Percentiles rank a stretch among this genome's conserved stretches.
Conservation (phyloP, 2,113 vertebrate species). For the Lepisosteus osseus region DNA sequence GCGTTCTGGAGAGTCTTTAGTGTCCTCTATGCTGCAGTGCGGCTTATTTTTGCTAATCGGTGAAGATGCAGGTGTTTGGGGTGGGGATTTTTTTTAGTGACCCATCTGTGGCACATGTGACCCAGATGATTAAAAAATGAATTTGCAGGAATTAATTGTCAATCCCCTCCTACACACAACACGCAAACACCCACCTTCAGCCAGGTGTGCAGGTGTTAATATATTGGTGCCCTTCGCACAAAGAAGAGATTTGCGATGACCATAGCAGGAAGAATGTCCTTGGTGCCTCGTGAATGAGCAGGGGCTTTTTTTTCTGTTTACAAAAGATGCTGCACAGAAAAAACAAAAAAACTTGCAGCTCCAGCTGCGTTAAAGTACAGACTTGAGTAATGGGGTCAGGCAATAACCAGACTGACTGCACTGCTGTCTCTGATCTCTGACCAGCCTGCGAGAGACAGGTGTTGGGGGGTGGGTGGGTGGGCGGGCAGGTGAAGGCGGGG, state of each 20-base stretch:
- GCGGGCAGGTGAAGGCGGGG: not conserved
- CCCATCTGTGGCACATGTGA: no score
- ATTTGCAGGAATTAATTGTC: no score
- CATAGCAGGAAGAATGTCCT: no score
- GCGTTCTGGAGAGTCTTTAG: not conserved
- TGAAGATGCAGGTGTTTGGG: no score
- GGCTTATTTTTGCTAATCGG: constrained; percentile 32
- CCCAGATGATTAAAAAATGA: no score
- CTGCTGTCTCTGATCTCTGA: constrained; percentile 37
- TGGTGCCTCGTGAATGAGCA: constrained; percentile 19
- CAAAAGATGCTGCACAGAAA: constrained; percentile 53
- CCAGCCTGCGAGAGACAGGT: constrained; percentile 14
- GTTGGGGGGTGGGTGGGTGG: not conserved
- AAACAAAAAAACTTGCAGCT: constrained; percentile 54
- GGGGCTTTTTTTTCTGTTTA: constrained; percentile 29
- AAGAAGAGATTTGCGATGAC: no score
- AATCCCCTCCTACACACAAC: no score
- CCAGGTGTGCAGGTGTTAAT: no score
- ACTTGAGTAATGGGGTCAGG: constrained; percentile 48
- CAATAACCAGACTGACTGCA: constrained; percentile 41
- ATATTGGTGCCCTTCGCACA: no score
- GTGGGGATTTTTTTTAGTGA: no score
- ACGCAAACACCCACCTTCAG: no score
- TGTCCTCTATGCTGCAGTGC: constrained; percentile 67
- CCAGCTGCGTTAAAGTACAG: constrained; percentile 70